A percentile compares a stretch with the other conserved stretches of the same genome.
These are phyloP conservation scores for Melanotaenia pygmaea DNA, from an alignment of 2,797 vertebrate genomes.

Conservation along the genomic window DNA sequence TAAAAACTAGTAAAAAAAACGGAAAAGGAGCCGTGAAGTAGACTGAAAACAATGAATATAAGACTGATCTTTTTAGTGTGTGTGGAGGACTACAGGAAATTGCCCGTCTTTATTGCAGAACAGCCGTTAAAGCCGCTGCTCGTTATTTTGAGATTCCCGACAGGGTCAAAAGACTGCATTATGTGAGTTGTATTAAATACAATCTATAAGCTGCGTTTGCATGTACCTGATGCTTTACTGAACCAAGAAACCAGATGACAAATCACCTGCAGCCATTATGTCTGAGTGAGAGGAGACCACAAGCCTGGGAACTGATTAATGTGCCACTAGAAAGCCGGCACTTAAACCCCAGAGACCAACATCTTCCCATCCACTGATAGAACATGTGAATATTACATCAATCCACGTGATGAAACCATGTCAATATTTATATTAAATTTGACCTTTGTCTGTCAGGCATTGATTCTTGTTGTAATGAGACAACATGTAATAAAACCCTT, in stretches of 20 bases:
- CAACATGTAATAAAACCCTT: neutral
- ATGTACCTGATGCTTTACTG: conserved; percentile 21
- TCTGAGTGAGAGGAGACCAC: conserved; percentile 3
- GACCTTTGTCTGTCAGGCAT: neutral
- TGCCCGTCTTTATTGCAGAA: neutral
- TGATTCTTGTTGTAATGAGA: conserved; percentile 1
- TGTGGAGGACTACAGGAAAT: conserved; percentile 9
- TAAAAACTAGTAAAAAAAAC: conserved; percentile 87
- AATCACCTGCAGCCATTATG: conserved; percentile 16
- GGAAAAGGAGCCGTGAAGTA: neutral
- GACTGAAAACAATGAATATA: neutral
- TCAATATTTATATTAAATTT: neutral
- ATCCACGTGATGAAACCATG: conserved; percentile 15
- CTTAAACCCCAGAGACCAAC: conserved; percentile 20
- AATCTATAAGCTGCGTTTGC: conserved; percentile 24
- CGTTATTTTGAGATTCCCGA: conserved; percentile 27
- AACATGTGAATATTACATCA: neutral
- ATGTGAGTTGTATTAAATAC: conserved; percentile 26
- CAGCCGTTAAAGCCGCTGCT: conserved; percentile 22
- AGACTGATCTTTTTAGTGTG: neutral
- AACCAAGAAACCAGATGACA: conserved; percentile 19
- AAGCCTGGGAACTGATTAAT: conserved; percentile 9
- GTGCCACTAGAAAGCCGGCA: neutral
- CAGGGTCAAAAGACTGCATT: conserved; percentile 19
- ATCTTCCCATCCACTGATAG: conserved; percentile 12